These are phyloP conservation scores for Porites cylindrica DNA, from an alignment of 92 coral and sea anemone species.

Conservation along the genomic window DNA sequence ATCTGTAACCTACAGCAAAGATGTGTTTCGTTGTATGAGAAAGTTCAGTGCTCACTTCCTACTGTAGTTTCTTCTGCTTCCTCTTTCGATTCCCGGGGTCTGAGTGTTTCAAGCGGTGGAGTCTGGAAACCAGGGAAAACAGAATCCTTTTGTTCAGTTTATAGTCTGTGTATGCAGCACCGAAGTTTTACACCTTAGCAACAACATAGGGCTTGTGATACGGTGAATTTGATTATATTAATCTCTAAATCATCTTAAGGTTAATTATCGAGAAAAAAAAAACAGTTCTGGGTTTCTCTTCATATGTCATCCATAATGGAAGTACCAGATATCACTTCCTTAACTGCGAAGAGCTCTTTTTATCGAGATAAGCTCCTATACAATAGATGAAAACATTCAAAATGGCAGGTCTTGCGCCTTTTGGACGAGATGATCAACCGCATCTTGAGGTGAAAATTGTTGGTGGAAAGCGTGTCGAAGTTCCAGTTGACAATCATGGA, in stretches of 20 bases:
- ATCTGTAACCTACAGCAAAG: too few relatives aligned
- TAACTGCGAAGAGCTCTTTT: background rate
- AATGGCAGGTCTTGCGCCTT: slow-evolving; percentile 91
- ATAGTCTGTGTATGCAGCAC: background rate
- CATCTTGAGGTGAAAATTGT: slow-evolving; percentile 79
- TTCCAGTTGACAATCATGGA: slow-evolving; percentile 81
- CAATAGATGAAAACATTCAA: background rate
- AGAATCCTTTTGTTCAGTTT: background rate
- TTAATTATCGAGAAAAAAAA: too few relatives aligned
- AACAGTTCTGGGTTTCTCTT: background rate
- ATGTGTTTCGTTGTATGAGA: too few relatives aligned
- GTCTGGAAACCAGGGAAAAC: background rate
- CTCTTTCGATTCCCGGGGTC: too few relatives aligned
- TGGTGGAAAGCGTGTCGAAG: slow-evolving; percentile 86
- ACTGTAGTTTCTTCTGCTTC: too few relatives aligned
- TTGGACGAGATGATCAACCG: slow-evolving; percentile 94
- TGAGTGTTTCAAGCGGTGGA: background rate
- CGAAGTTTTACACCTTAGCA: background rate
- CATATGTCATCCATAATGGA: background rate
- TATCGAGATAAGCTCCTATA: background rate
- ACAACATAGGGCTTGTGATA: background rate
- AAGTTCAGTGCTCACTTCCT: too few relatives aligned
- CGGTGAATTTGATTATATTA: background rate
- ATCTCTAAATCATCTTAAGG: background rate
- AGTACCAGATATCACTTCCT: background rate